Evolutionary conservation across 2,113 vertebrate genomes (phyloP).

Genomic region (Emydura subglobosa): DNA sequence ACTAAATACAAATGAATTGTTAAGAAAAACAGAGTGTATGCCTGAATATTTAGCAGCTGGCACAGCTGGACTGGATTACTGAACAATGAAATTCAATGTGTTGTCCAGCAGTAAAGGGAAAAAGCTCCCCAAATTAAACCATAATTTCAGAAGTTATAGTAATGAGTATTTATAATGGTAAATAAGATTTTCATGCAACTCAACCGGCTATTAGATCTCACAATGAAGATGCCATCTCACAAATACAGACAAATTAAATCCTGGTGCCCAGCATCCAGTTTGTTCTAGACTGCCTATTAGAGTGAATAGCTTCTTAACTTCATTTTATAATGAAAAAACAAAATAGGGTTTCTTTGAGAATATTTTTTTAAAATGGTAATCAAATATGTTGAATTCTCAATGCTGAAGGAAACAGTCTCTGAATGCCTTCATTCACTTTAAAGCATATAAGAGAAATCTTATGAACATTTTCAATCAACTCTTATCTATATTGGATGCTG

Average conservation of each 20-base stretch:
- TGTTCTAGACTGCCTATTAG: constrained; percentile 6
- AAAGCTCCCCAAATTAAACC: constrained; percentile 43
- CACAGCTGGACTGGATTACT: constrained; percentile 67
- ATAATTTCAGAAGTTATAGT: constrained; percentile 47
- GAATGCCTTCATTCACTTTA: neutral
- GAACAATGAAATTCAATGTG: constrained; percentile 64
- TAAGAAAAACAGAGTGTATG: constrained; percentile 63
- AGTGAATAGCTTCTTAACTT: constrained; percentile 29
- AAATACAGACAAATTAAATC: constrained; percentile 17
- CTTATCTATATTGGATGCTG: constrained; percentile 17
- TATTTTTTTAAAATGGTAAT: neutral
- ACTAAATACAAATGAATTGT: constrained; percentile 71
- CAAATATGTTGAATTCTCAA: neutral
- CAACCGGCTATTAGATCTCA: constrained; percentile 26
- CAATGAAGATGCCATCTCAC: neutral
- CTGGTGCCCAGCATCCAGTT: neutral
- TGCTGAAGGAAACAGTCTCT: neutral
- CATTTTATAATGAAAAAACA: constrained; percentile 20
- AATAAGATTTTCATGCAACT: constrained; percentile 14
- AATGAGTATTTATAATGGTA: constrained; percentile 2
- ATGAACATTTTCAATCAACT: constrained; percentile 20
- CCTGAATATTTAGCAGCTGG: constrained; percentile 70
- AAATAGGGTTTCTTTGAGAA: neutral
- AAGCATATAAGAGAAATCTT: neutral
- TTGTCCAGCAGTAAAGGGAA: neutral